Base-by-base conservation (phyloP, 2,113 vertebrate genomes). In the Sinosuthora webbiana region DNA sequence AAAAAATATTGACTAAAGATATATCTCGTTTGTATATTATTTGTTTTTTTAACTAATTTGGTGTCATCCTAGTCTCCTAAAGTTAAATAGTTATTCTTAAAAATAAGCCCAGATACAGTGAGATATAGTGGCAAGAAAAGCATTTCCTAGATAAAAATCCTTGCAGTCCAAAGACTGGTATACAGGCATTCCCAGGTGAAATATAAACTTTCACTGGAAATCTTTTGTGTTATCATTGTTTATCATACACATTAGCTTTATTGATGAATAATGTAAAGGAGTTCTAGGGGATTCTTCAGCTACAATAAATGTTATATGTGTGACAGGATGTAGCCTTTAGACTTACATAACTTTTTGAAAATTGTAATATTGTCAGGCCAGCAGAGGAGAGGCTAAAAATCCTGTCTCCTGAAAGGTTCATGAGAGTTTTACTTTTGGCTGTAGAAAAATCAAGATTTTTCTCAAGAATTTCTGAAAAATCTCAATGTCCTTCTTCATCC, bases 401-500 rank as follows among this genome's bases (percentile, higher is more conserved):
- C 14, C 12, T 83, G 12, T 13, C 18, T 71, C 6, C 1, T 7
- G 18, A 45, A 75, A 74, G 2, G 11, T 62, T 57, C 14, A 7
- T 44, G 39, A 27, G 21, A 52, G 5, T 53, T 77, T 85, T 81
- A 42, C 6, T 42, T 87, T 47, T 67, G 22, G 3, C 5, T 60
- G 15, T 31, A 83, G 22, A 49, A 30, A 85, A 93, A 73, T 45
- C 2, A 62, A 23, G 4, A 22, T 45, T 79, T 71, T 56, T 79
- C 41, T 75, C 7, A 79, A 55, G 21, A 57, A 65, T 63, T 83
- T 35, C 39, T 83, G 62, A 67, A 92, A 90, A 84, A 73, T 37
- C 6, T 71, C 1, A 0, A 10, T 69, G 45, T 45, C 4, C 2
- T 81, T 60, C 28, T 77, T 14, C 8, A 41, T 28, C 1, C 3